phyloP scores from a whole-genome alignment of 1,140 invertebrate genomes.

The Atta colombica region DNA sequence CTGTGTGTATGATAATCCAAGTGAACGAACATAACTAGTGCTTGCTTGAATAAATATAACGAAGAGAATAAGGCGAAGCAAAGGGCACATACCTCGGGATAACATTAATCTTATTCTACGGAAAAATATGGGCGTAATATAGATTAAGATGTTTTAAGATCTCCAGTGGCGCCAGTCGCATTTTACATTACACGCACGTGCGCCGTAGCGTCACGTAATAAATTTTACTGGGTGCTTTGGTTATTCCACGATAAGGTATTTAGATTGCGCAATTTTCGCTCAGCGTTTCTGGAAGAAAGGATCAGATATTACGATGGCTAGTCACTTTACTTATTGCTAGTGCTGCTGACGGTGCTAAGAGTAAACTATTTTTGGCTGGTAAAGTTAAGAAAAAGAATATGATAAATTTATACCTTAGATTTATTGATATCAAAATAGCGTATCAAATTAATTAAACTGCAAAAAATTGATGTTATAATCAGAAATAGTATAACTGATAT shows the following conservation, averaged over 20 bases:
- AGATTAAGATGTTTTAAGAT: slow-evolving; percentile 62
- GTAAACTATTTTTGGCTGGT: background rate
- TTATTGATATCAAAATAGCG: background rate
- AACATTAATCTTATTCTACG: slow-evolving; percentile 62
- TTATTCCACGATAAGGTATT: slow-evolving; percentile 42
- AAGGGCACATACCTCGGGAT: slow-evolving; percentile 31
- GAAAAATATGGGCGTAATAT: slow-evolving; percentile 51
- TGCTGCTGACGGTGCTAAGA: slow-evolving; percentile 26
- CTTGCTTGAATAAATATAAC: slow-evolving; percentile 53
- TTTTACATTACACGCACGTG: slow-evolving; percentile 55
- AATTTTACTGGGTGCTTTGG: slow-evolving; percentile 41
- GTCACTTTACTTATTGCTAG: background rate
- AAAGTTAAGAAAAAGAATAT: background rate
- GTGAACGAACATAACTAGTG: slow-evolving; percentile 15
- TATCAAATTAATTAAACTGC: background rate
- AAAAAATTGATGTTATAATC: background rate
- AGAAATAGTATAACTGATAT: background rate
- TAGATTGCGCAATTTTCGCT: slow-evolving; percentile 27
- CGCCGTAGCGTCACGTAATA: slow-evolving; percentile 43
- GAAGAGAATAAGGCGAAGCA: slow-evolving; percentile 15
- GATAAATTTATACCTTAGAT: background rate
- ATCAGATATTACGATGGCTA: slow-evolving; percentile 25
- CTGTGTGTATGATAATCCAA: slow-evolving; percentile 44
- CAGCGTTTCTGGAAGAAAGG: slow-evolving; percentile 19
- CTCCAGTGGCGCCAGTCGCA: slow-evolving; percentile 28